Evolutionary conservation across 2,888 invertebrate species (phyloP).

Genomic region (Eumerus sabulonum): DNA sequence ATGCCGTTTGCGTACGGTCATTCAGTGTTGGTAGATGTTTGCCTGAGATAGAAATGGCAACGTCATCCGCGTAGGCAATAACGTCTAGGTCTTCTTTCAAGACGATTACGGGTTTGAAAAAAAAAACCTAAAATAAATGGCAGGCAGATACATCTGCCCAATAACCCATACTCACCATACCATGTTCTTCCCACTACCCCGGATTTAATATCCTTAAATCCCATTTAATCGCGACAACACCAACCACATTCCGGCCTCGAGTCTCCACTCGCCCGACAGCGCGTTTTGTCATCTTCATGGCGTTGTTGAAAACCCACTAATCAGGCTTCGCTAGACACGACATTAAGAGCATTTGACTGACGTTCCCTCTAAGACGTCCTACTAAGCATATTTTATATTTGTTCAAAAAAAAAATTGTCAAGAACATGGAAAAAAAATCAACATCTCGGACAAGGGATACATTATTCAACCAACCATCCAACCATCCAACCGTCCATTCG

Average conservation of each 20-base stretch:
- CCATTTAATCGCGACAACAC: too few species aligned
- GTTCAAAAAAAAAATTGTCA: slow-evolving; percentile 37
- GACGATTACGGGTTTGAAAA: not conserved
- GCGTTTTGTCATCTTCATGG: slow-evolving; percentile 8
- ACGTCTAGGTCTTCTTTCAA: too few species aligned
- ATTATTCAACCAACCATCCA: slow-evolving; percentile 41
- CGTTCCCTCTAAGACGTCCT: slow-evolving; percentile 15
- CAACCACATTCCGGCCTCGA: not conserved
- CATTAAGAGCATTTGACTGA: slow-evolving; percentile 35
- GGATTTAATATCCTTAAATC: too few species aligned
- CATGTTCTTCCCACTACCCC: too few species aligned
- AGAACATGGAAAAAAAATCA: slow-evolving; percentile 42
- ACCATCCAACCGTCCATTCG: slow-evolving; percentile 50
- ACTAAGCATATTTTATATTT: not conserved
- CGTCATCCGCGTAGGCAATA: too few species aligned
- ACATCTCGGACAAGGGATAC: slow-evolving; percentile 54
- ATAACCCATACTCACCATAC: not conserved
- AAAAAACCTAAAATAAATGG: not conserved
- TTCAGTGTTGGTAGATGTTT: too few species aligned
- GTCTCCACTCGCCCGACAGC: not conserved
- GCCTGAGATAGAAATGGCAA: too few species aligned
- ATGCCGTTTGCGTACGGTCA: too few species aligned
- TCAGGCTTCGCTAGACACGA: slow-evolving; percentile 44
- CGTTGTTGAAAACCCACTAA: slow-evolving; percentile 32
- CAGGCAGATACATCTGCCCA: not conserved